Percentiles rank a stretch among this genome's conserved stretches.
These are phyloP conservation scores for Xiphorhynchus elegans DNA, from an alignment of 2,113 vertebrate species.

Conservation along the genomic window DNA sequence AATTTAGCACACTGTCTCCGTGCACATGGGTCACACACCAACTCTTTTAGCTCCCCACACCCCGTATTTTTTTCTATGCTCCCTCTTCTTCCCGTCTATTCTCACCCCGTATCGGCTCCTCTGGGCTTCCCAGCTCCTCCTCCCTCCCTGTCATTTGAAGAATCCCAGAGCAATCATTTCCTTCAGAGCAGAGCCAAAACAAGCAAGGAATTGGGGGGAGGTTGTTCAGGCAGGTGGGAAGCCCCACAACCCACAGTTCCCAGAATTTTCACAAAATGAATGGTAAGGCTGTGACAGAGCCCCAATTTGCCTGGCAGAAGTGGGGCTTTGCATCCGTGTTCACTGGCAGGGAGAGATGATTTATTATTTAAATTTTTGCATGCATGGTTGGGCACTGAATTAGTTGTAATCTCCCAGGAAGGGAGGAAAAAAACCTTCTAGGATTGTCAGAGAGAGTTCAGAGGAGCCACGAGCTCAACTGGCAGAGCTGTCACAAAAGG, in stretches of 20 bases:
- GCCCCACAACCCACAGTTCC: not conserved
- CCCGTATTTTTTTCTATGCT: not conserved
- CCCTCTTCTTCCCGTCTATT: not conserved
- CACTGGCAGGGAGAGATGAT: not conserved
- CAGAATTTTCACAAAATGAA: not conserved
- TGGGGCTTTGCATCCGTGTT: not conserved
- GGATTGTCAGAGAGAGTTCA: constrained; percentile 1
- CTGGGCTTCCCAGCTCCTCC: not conserved
- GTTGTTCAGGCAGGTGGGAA: not conserved
- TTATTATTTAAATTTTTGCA: constrained; percentile 60
- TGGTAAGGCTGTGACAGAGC: not conserved
- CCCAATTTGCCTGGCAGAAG: not conserved
- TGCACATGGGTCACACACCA: not conserved
- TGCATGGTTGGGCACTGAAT: constrained; percentile 16
- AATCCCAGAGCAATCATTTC: not conserved
- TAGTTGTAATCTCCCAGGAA: constrained; percentile 9
- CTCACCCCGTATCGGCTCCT: fast-evolving
- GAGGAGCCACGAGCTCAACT: not conserved
- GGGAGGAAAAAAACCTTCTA: not conserved
- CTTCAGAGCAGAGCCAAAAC: not conserved
- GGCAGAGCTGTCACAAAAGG: not conserved
- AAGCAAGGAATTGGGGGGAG: not conserved
- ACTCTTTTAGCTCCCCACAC: not conserved
- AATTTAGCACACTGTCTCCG: not conserved
- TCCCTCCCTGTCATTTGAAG: not conserved